Base-by-base conservation (phyloP, 2,888 invertebrate species). In the Meandrusa payeni region DNA sequence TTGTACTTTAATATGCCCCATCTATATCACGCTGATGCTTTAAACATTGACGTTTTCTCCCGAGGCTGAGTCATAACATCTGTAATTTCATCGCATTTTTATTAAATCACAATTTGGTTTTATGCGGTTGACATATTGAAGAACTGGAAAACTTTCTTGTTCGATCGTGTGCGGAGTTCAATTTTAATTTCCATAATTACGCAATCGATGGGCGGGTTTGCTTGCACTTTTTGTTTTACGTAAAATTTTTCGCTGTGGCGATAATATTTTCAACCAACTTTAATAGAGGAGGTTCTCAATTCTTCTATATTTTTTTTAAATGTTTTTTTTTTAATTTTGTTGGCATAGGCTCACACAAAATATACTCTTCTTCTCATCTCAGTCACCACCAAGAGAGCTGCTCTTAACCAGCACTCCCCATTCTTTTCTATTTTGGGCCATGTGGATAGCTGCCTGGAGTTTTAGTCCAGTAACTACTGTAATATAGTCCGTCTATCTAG, bases 121-220 rank as follows among this genome's bases (percentile, higher is more conserved):
- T 60, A 59, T 64, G 63, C 54, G 61, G 59, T 55, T 52, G 51
- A 36, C 54, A 43, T 72, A n/a, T 71, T 67, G 59, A 41, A 60
- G 69, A 69, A 74, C 39, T 52, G 52, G 52, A 51, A 47, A 57
- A 61, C 64, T 69, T 71, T 69, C 67, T 64, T 67, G 59, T 59
- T 59, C 41, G 49, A 54, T 52, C 55, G 54, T 57, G 50, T 56
- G 55, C 50, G 44, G 52, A 15, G 28, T 48, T 45, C 13, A 24
- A 34, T 46, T 51, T 52, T 50, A 51, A 53, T 59, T 54, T 57
- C 57, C 48, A 48, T 57, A 55, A 57, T 69, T 65, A 54, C 64
- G 58, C 61, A 69, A 67, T 58, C 63, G 65, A 64, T 64, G 64
- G 43, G 43, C 50, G 66, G 64, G 70, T 73, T 70, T 62, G 54